These are phyloP conservation scores for Heliconius hortense DNA, from an alignment of 2,888 invertebrate species.

Conservation along the genomic window DNA sequence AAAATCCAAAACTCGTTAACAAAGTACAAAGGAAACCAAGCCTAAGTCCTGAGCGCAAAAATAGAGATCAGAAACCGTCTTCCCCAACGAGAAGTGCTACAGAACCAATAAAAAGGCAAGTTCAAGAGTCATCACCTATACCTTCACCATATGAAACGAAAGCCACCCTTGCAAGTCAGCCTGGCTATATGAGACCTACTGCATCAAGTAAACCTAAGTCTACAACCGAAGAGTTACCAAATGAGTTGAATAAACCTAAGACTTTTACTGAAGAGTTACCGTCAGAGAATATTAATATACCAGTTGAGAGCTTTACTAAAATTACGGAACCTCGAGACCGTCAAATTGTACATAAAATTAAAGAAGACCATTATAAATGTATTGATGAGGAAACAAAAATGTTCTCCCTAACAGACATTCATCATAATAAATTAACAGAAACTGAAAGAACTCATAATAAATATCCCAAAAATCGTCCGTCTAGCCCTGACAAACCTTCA, in stretches of 20 bases:
- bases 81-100: conserved; percentile 33
- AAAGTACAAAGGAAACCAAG: conserved; percentile 49
- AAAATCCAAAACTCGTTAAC: conserved; percentile 13
- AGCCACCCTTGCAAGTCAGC: conserved; percentile 51
- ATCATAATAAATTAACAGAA: conserved; percentile 38
- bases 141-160: conserved; percentile 27
- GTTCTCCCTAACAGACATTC: conserved; percentile 54
- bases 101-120: conserved; percentile 29
- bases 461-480: conserved; percentile 18
- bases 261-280: conserved; percentile 2
- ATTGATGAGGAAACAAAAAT: conserved; percentile 73
- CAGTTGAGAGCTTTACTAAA: conserved; percentile 44
- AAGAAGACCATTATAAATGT: conserved; percentile 66
- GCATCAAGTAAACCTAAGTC: conserved; percentile 49
- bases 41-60: conserved; percentile 46
- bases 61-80: conserved; percentile 20
- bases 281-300: conserved; percentile 45
- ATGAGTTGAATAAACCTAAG: conserved; percentile 45
- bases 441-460: conserved; percentile 2
- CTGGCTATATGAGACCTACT: conserved; percentile 63
- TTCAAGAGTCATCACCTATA: conserved; percentile 34
- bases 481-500: conserved; percentile 27
- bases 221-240: conserved; percentile 10
- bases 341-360: conserved; percentile 46
- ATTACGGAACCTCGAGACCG: conserved; percentile 50